Base-by-base conservation (phyloP, 2,113 vertebrate species). In the Dendrocopos noguchii region DNA sequence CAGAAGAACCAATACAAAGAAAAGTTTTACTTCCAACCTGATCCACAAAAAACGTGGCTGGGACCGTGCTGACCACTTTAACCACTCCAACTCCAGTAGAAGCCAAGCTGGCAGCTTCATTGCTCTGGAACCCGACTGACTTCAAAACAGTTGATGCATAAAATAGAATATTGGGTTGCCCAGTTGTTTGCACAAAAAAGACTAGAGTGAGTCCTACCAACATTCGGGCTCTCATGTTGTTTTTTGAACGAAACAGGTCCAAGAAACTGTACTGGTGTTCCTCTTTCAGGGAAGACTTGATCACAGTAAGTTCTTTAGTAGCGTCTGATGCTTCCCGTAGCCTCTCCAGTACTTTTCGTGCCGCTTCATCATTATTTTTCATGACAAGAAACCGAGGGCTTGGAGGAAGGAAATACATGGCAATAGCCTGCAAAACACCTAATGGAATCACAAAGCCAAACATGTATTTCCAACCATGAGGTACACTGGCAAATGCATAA, bases 71-170 rank as follows among this genome's bases (percentile, higher is more conserved):
- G 8, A 98, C 76, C 36, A 99, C 98, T 96, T 99, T 99, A 90
- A 99, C 98, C 7, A 98, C 97, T 19, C 99, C 99, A 17, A 99
- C 98, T 24, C 99, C 99, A 0, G 99, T 99, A 81, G 99, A 99
- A 53, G 99, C 99, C 47, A 99, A 94, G 56, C 98, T 99, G 6
- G 99, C 99, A 15, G 98, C 98, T 75, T 98, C 98, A 2, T 99
- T 98, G 77, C 98, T 99, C 90, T 98, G 97, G 94, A 99, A 99
- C 34, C 99, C 99, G 74, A 99, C 98, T 2, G 99, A 98, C 80
- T 98, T 99, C 86, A 99, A 97, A 65, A 99, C 97, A 9, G 98
- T 99, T 0, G 99, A 99, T n/a, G 99, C 98, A 22, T 99, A 99
- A 89, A 98, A 99, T 47, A 99, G 96, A 94, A 99, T 98, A 94